Percentiles rank a stretch among this genome's conserved stretches.
Evolutionary conservation across 2,113 vertebrate species (phyloP).

Genomic region (Eretmochelys imbricata): DNA sequence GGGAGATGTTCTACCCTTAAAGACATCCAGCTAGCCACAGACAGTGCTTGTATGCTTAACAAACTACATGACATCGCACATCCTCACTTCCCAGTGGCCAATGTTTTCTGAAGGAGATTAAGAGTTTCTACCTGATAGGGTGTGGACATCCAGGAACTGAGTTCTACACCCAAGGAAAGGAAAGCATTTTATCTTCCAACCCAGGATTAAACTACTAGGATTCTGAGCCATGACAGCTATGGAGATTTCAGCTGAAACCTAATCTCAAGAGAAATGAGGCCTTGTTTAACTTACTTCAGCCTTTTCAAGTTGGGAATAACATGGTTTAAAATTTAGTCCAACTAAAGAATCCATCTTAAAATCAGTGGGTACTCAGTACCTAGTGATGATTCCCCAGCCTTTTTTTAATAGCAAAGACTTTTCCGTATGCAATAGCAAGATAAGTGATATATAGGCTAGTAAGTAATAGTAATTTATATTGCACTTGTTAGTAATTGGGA

Average conservation of each 20-base stretch:
- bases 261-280: not conserved
- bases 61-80: not conserved
- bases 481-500: not conserved
- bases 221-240: not conserved
- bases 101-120: accelerated
- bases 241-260: not conserved
- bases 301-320: not conserved
- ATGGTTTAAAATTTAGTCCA: not conserved
- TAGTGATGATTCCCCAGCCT: not conserved
- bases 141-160: not conserved
- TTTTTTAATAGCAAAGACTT: not conserved
- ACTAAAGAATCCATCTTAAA: not conserved
- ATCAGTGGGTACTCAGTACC: not conserved
- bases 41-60: not conserved
- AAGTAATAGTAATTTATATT: not conserved
- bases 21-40: not conserved
- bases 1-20: not conserved
- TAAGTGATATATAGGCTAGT: not conserved
- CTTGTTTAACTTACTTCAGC: not conserved
- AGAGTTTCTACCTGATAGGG: not conserved
- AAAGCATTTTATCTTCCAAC: not conserved
- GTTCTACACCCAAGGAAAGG: not conserved
- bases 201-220: accelerated
- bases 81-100: not conserved
- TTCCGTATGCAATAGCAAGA: not conserved